Evolutionary conservation across 2,797 vertebrate genomes (phyloP).

Genomic region (Darevskia mixta): DNA sequence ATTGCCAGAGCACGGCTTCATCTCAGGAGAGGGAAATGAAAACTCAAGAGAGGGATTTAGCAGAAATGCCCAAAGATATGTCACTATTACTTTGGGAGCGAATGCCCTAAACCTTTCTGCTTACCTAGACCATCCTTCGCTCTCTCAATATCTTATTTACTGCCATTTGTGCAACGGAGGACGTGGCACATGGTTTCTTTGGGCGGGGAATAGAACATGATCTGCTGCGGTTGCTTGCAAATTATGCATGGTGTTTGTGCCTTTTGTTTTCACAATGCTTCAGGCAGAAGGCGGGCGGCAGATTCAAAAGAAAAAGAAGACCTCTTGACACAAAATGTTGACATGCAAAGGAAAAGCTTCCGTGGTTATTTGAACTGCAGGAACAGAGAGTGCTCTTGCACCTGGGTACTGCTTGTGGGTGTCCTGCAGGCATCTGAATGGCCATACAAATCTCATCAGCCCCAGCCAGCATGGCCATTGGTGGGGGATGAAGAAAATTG

Average conservation of each 20-base stretch:
- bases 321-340: not conserved
- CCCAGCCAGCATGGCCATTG: too few relatives aligned
- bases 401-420: too few relatives aligned
- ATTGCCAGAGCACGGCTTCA: not conserved
- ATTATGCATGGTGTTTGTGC: not conserved
- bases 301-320: not conserved
- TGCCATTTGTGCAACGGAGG: not conserved
- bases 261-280: constrained; percentile 17
- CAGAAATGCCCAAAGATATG: not conserved
- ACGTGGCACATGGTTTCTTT: not conserved
- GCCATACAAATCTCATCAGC: too few relatives aligned
- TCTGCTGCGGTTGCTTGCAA: not conserved
- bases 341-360: not conserved
- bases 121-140: not conserved
- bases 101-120: not conserved
- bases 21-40: not conserved
- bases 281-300: not conserved
- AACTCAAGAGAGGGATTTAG: not conserved
- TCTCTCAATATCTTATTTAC: not conserved
- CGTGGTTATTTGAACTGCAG: not conserved
- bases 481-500: too few relatives aligned
- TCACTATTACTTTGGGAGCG: not conserved
- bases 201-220: not conserved
- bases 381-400: too few relatives aligned
- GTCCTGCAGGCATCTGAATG: too few relatives aligned